Base-by-base conservation (phyloP, 2,888 invertebrate genomes). In the Dysmachus trigonus region DNA sequence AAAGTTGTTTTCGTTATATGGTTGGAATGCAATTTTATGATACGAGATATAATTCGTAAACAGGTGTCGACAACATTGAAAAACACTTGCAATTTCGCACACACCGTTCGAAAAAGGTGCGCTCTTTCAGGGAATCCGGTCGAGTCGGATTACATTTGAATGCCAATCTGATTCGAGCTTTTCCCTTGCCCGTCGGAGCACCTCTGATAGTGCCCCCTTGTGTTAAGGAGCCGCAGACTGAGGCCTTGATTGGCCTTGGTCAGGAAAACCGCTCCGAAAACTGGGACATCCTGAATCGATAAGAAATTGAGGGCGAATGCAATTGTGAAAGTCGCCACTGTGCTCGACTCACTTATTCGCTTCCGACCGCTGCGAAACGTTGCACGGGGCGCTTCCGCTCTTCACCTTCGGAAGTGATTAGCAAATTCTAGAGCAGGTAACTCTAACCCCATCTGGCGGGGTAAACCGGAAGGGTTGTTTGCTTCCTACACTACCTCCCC, bases 241-340 rank as follows among this genome's bases (percentile, higher is more conserved):
- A 83, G 83, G 72, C 83, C 83, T 83, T 83, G 83, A 72, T 83
- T 83, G 83, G 72, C 83, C 83, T 83, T 83, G 83, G 72, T 71
- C 72, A 41, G 83, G 38, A 72, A 72, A 83, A 72, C 30, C 22
- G 72, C 31, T 22, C 30, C 27, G 8, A 83, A 41, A 41, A 83
- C 83, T 83, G 83, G 83, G 41, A 72, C 83, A 83, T 83, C 83
- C 72, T 71, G 83, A 83, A 83, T 83, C 83, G 83, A 83, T 83
- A 83, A 83, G 33, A 38, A 72, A 83, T 83, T 72, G 38, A 41
- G 83, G 72, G 41, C 83, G 71, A n/a, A 18, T 33, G 72, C 83
- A 30, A 51, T 83, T 83, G 83, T 83, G 83, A 72, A 83, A 83
- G 83, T 83, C 41, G 53, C 3, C 27, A 62, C 18, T 22, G n/a